phyloP scores from a whole-genome alignment of 2,797 vertebrate species.

The Sebastiscus albofasciatus region DNA sequence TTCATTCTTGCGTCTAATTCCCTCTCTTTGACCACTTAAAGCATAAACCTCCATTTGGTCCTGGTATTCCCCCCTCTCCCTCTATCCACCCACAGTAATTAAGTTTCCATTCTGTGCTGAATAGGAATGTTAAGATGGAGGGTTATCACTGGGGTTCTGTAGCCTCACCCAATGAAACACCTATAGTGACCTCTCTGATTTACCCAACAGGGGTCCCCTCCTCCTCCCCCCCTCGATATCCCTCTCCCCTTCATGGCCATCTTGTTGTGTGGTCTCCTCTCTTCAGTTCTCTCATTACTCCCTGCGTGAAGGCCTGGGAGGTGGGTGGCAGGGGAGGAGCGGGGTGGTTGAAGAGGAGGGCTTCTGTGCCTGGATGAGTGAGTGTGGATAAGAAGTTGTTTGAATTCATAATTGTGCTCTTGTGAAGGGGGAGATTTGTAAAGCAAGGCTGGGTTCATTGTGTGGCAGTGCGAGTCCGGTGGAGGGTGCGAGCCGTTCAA shows the following conservation, averaged over 20 bases:
- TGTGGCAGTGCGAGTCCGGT: constrained; percentile 84
- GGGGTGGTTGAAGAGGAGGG: constrained; percentile 69
- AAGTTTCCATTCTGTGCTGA: constrained; percentile 80
- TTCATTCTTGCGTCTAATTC: constrained; percentile 65
- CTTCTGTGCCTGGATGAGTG: constrained; percentile 84
- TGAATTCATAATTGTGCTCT: constrained; percentile 90
- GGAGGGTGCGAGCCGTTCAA: constrained; percentile 85
- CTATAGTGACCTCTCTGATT: constrained; percentile 82
- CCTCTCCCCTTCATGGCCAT: constrained; percentile 63
- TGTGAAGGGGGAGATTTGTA: constrained; percentile 88
- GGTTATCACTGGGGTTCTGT: constrained; percentile 77
- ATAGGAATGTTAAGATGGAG: constrained; percentile 79
- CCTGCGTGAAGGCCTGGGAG: constrained; percentile 67
- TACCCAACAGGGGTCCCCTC: constrained; percentile 59
- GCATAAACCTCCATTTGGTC: constrained; percentile 62
- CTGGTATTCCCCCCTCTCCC: constrained; percentile 45
- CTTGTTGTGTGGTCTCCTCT: constrained; percentile 84
- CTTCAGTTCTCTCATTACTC: constrained; percentile 82
- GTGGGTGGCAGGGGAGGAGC: constrained; percentile 73
- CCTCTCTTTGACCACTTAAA: constrained; percentile 67
- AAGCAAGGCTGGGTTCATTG: constrained; percentile 88
- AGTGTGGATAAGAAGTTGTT: constrained; percentile 88
- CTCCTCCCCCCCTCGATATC: constrained; percentile 39
- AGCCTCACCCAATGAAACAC: constrained; percentile 77
- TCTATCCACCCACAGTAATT: constrained; percentile 73